Evolutionary conservation across 2,113 vertebrate genomes (phyloP), one percentile per base, ranked within the genome.

Genomic region (Piaya cayana): DNA sequence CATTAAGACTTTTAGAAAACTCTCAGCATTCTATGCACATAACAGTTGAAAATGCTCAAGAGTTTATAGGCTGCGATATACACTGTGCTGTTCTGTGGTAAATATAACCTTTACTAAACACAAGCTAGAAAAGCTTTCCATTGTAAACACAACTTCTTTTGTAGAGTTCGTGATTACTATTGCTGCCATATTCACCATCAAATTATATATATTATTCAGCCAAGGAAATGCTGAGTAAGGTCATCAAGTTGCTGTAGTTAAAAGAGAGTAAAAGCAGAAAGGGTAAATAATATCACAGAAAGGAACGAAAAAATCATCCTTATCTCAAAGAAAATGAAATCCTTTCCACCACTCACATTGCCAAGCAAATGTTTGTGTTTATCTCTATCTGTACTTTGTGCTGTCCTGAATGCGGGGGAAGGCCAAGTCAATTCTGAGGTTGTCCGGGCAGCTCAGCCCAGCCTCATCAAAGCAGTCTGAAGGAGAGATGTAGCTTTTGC

Each of bases 401-500:
- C 27, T 15, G 3, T 69, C 29, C 30, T 29, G 62, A 64, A 86
- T 67, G 27, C 10, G 1, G 12, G 8, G 58, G 36, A 55, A 1
- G n/a, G 63, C 36, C 5, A 0, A 62, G 77, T 82, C 64, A 9
- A 27, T 83, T 71, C 52, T 86, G 64, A 88, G 59, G 65, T 84
- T 65, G 15, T 45, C 8, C 18, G 11, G 63, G 59, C 65, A 92
- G 78, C 71, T 78, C 74, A 67, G 49, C 39, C 45, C 12, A 2
- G 79, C 55, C 70, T 89, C 76, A 93, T 82, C 32, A 79, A 93
- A 95, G 96, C 64, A 75, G 75, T 75, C 71, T 87, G 95, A 95
- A 70, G 70, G 71, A 93, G 62, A 96, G 47, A 79, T 95, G 92
- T 34, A 79, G 92, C 82, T 42, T 74, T 95, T 97, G 96, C 90